phyloP scores from a whole-genome alignment of 2,888 invertebrate genomes.

The Mylabris sibirica region DNA sequence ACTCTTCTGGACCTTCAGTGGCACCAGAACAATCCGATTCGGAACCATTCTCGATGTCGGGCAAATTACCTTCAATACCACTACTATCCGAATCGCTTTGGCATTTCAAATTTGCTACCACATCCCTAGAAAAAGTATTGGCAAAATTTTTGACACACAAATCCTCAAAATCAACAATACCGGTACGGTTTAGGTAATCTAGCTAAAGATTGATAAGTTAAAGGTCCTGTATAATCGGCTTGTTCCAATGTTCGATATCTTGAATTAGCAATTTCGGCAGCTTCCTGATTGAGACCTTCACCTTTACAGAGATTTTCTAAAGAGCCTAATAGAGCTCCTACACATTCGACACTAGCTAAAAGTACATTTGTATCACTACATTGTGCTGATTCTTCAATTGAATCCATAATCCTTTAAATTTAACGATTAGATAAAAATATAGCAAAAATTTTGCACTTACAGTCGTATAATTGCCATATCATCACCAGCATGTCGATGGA shows the following conservation, averaged over 20 bases:
- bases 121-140: slow-evolving; percentile 65
- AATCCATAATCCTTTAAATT: slow-evolving; percentile 81
- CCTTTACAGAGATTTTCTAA: slow-evolving; percentile 82
- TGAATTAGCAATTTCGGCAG: slow-evolving; percentile 69
- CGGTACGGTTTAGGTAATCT: slow-evolving; percentile 83
- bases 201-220: slow-evolving; percentile 86
- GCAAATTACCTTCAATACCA: slow-evolving; percentile 61
- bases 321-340: slow-evolving; percentile 82
- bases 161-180: slow-evolving; percentile 54
- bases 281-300: slow-evolving; percentile 72
- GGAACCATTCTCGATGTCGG: slow-evolving; percentile 57
- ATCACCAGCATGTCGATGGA: slow-evolving; percentile 72
- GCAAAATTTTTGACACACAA: no score
- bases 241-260: slow-evolving; percentile 75
- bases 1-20: slow-evolving; percentile 77
- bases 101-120: slow-evolving; percentile 69
- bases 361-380: slow-evolving; percentile 79
- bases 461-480: slow-evolving; percentile 85
- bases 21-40: slow-evolving; percentile 66
- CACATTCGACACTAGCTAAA: slow-evolving; percentile 83
- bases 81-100: slow-evolving; percentile 72
- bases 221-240: slow-evolving; percentile 82
- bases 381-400: slow-evolving; percentile 90
- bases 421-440: neutral
- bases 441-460: slow-evolving; percentile 57